These are phyloP conservation scores for Ladona fulva DNA, from an alignment of 1,140 invertebrate genomes.

Conservation along the genomic window DNA sequence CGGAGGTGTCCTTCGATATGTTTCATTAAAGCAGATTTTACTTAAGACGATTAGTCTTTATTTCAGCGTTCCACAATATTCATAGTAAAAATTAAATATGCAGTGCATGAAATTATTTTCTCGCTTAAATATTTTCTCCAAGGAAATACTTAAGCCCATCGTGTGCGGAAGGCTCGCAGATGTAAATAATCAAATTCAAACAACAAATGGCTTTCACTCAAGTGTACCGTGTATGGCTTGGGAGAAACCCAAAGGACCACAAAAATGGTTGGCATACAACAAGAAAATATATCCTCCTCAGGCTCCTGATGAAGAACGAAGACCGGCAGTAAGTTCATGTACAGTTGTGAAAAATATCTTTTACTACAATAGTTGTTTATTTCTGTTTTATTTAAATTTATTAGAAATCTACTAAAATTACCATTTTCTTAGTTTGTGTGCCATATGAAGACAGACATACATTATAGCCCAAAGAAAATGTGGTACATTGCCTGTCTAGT, in stretches of 20 bases:
- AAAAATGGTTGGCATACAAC: constrained; percentile 46
- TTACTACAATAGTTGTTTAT: background rate
- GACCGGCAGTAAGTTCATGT: constrained; percentile 71
- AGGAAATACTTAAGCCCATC: background rate
- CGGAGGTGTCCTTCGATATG: no score
- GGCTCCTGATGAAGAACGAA: constrained; percentile 55
- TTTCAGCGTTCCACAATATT: no score
- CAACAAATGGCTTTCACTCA: background rate
- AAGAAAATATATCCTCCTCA: constrained; percentile 71
- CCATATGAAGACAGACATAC: constrained; percentile 70
- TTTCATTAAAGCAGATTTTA: no score
- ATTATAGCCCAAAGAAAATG: constrained; percentile 85
- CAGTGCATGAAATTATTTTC: background rate
- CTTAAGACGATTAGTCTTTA: no score
- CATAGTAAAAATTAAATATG: background rate
- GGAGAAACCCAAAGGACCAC: constrained; percentile 21
- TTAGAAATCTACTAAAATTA: constrained; percentile 24
- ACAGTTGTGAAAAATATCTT: constrained; percentile 14
- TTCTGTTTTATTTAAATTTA: constrained; percentile 17
- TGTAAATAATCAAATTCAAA: background rate
- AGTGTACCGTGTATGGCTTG: background rate
- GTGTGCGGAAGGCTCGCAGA: background rate
- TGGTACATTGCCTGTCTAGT: constrained; percentile 83
- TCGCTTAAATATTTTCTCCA: background rate
- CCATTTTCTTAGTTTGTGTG: constrained; percentile 66